These are phyloP conservation scores for Anas platyrhynchos DNA, from an alignment of 2,113 vertebrate genomes.

Conservation along the genomic window DNA sequence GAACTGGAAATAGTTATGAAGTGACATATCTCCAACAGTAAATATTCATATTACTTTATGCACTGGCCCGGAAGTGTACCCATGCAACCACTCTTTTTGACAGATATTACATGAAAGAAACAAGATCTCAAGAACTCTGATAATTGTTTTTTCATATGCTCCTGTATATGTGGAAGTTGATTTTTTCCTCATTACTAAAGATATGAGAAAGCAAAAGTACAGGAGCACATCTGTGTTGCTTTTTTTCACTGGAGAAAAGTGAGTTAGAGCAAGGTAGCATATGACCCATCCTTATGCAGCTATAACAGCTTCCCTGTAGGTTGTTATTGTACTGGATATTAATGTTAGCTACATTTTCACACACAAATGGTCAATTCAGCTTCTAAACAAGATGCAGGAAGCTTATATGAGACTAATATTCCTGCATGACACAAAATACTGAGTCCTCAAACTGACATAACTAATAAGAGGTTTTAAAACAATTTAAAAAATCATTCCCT, in stretches of 20 bases:
- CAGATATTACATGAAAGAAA: neutral
- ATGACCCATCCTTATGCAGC: slow-evolving; percentile 30
- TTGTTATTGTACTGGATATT: neutral
- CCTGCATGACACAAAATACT: slow-evolving; percentile 63
- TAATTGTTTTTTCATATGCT: slow-evolving; percentile 37
- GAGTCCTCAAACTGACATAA: slow-evolving; percentile 2
- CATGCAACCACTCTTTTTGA: slow-evolving; percentile 8
- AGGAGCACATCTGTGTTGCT: slow-evolving; percentile 35
- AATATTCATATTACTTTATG: slow-evolving; percentile 31
- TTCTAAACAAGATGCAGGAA: slow-evolving; percentile 51
- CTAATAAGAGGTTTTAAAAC: slow-evolving; percentile 41
- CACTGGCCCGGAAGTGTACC: neutral
- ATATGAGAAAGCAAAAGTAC: neutral
- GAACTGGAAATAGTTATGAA: slow-evolving; percentile 51
- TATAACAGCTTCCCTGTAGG: neutral
- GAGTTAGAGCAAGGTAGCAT: slow-evolving; percentile 50
- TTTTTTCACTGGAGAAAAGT: slow-evolving; percentile 3
- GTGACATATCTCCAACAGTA: slow-evolving; percentile 13
- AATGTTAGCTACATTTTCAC: slow-evolving; percentile 47
- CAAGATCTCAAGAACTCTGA: neutral
- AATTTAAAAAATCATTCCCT: slow-evolving; percentile 20
- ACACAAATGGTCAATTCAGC: slow-evolving; percentile 43
- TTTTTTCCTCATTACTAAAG: slow-evolving; percentile 46
- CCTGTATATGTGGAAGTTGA: slow-evolving; percentile 55
- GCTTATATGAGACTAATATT: slow-evolving; percentile 51